These are phyloP conservation scores for Vanacampus margaritifer DNA, from an alignment of 2,113 vertebrate species.

Conservation along the genomic window DNA sequence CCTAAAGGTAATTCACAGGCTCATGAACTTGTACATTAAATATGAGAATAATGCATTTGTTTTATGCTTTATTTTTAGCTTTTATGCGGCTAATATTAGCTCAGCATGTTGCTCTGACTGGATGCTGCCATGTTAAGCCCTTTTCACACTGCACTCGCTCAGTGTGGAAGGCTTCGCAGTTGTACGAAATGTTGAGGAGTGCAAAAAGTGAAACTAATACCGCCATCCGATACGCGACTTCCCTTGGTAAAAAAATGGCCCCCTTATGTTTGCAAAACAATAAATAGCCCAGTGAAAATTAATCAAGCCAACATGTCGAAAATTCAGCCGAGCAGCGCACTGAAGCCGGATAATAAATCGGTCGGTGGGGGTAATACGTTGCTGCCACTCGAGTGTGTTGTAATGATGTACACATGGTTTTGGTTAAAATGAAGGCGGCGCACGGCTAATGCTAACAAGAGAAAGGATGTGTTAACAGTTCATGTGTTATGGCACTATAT, in stretches of 20 bases:
- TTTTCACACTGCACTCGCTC: too few relatives aligned
- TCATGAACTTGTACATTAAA: background rate
- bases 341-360: slow-evolving; percentile 48
- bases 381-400: slow-evolving; percentile 22
- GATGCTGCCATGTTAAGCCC: background rate
- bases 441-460: slow-evolving; percentile 22
- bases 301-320: slow-evolving; percentile 23
- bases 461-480: slow-evolving; percentile 24
- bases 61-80: too few relatives aligned
- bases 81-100: too few relatives aligned
- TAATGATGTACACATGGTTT: slow-evolving; percentile 29
- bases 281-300: slow-evolving; percentile 9
- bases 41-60: background rate
- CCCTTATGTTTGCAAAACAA: slow-evolving; percentile 24
- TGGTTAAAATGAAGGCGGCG: slow-evolving; percentile 18
- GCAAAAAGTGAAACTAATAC: slow-evolving; percentile 7
- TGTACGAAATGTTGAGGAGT: background rate
- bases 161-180: too few relatives aligned
- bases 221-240: slow-evolving; percentile 16
- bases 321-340: slow-evolving; percentile 16
- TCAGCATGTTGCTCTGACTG: background rate
- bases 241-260: slow-evolving; percentile 2
- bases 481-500: background rate
- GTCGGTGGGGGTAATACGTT: slow-evolving; percentile 26
- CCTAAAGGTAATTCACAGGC: background rate